Conservation (phyloP, 2,888 invertebrate species). For the Vanessa cardui region DNA sequence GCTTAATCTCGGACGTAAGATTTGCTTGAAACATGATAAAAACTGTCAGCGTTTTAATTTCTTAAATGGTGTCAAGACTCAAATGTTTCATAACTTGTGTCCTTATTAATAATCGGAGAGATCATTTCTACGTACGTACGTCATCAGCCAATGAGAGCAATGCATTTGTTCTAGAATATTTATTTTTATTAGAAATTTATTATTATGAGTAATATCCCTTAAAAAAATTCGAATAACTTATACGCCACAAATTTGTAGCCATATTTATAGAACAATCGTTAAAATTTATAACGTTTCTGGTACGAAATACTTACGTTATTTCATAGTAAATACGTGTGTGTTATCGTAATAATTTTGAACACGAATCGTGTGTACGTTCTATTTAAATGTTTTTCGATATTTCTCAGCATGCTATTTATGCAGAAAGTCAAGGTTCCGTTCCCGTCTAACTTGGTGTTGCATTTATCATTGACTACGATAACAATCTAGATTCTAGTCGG, state of each 20-base stretch:
- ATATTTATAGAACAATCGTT: no score
- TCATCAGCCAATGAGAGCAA: no score
- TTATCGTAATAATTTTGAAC: constrained; percentile 8
- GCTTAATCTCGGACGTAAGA: constrained; percentile 28
- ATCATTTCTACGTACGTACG: neutral
- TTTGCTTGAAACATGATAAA: constrained; percentile 35
- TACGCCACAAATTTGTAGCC: no score
- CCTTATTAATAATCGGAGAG: neutral
- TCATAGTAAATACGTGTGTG: no score
- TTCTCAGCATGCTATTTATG: constrained; percentile 30
- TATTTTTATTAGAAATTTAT: no score
- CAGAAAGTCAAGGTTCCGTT: constrained; percentile 36
- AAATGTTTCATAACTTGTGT: constrained; percentile 2
- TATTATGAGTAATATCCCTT: no score
- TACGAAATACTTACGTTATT: no score
- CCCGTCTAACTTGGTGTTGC: constrained; percentile 47
- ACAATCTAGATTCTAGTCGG: constrained; percentile 63
- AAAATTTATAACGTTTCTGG: no score
- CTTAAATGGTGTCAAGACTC: constrained; percentile 7
- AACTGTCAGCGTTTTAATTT: constrained; percentile 9
- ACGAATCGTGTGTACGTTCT: constrained; percentile 15
- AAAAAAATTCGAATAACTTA: no score
- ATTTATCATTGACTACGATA: constrained; percentile 69
- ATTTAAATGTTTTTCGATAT: constrained; percentile 32
- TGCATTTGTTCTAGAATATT: no score